Evolutionary conservation across 2,113 vertebrate genomes (phyloP).

Genomic region (Girardinichthys multiradiatus): DNA sequence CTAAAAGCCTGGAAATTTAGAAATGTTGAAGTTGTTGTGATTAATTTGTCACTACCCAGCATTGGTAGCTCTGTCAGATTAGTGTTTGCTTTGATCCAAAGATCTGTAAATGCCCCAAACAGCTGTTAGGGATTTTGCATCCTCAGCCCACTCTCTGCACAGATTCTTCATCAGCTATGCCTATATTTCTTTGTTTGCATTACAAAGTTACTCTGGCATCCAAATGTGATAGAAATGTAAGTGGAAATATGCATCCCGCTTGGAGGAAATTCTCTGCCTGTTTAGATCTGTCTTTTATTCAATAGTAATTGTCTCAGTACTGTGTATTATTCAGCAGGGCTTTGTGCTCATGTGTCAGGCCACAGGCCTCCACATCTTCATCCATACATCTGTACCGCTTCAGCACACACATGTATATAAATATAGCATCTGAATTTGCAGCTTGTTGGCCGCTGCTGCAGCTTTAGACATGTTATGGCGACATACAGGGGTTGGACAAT

Average conservation of each 20-base stretch:
- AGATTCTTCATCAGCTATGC: constrained; percentile 23
- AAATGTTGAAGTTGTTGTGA: constrained; percentile 5
- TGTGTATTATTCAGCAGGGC: constrained; percentile 51
- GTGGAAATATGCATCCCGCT: background rate
- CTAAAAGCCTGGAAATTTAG: background rate
- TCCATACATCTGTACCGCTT: constrained; percentile 43
- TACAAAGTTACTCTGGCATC: constrained; percentile 4
- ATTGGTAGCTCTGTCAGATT: constrained; percentile 6
- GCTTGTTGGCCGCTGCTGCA: constrained; percentile 37
- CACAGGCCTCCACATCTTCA: constrained; percentile 35
- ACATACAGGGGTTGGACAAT: too few relatives aligned
- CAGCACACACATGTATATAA: constrained; percentile 11
- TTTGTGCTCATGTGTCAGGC: constrained; percentile 63
- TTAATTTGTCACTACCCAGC: background rate
- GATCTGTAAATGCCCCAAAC: constrained; percentile 29
- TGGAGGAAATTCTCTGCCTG: background rate
- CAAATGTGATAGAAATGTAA: constrained; percentile 5
- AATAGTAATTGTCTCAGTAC: constrained; percentile 2
- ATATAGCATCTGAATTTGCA: constrained; percentile 36
- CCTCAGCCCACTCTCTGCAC: constrained; percentile 7
- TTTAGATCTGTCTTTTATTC: constrained; percentile 1
- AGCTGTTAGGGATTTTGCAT: constrained; percentile 19
- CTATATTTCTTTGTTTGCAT: constrained; percentile 27
- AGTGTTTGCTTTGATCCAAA: constrained; percentile 32
- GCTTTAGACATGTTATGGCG: constrained; percentile 39